phyloP scores from a whole-genome alignment of 2,888 invertebrate species.

The Prenolepis imparis region DNA sequence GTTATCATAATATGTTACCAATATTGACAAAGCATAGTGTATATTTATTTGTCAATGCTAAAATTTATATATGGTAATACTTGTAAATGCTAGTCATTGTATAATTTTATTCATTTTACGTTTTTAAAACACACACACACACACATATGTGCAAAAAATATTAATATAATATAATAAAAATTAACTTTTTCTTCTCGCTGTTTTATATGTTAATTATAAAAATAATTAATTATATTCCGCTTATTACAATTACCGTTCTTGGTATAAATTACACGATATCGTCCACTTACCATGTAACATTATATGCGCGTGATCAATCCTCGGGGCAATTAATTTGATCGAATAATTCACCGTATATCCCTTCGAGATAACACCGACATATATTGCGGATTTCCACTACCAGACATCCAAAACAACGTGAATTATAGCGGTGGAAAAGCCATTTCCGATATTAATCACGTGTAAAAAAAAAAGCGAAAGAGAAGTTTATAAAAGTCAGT shows the following conservation, averaged over 20 bases:
- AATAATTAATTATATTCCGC: not conserved
- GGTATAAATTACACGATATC: constrained; percentile 13
- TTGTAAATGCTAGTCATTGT: not conserved
- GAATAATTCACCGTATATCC: constrained; percentile 17
- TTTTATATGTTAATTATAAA: not conserved
- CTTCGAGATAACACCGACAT: constrained; percentile 12
- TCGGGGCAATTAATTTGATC: constrained; percentile 25
- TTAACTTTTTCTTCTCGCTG: not conserved
- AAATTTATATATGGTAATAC: not conserved
- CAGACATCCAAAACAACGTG: not conserved
- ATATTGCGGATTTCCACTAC: not conserved
- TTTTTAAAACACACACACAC: not conserved
- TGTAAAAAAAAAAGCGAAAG: not conserved
- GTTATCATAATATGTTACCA: no score
- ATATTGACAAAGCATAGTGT: not conserved
- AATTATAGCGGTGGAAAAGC: constrained; percentile 32
- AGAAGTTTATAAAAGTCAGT: constrained; percentile 12
- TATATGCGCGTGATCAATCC: not conserved
- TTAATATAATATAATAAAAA: not conserved
- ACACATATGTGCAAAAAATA: no score
- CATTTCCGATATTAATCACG: constrained; percentile 35
- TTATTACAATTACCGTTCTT: not conserved
- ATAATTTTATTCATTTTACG: not conserved
- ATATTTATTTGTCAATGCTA: not conserved
- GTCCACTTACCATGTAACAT: not conserved